phyloP scores from a whole-genome alignment of 2,797 vertebrate species.

The Betta splendens region DNA sequence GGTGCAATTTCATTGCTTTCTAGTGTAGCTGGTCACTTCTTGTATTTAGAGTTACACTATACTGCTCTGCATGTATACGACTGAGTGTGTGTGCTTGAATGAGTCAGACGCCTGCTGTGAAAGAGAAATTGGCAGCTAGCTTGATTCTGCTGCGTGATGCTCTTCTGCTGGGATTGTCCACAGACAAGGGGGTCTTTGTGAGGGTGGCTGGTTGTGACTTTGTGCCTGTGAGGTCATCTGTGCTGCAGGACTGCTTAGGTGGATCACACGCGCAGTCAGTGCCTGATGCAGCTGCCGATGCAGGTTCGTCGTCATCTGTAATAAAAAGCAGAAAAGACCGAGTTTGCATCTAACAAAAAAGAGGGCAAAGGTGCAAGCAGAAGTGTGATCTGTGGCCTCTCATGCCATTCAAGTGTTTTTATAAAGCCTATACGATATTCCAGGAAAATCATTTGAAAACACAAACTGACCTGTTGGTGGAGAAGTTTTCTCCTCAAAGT shows the following conservation, averaged over 20 bases:
- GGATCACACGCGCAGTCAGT: constrained; percentile 15
- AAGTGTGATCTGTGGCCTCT: no score
- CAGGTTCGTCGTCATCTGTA: constrained; percentile 35
- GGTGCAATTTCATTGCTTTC: constrained; percentile 23
- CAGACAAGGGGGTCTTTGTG: constrained; percentile 31
- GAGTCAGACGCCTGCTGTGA: constrained; percentile 82
- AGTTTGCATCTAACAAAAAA: constrained; percentile 1
- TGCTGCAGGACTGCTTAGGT: constrained; percentile 20
- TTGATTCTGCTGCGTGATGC: constrained; percentile 88
- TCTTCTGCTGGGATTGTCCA: constrained; percentile 89
- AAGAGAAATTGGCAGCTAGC: constrained; percentile 96
- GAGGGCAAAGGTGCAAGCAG: background rate
- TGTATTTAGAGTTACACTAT: constrained; percentile 59
- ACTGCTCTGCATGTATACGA: constrained; percentile 3
- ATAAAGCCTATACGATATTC: no score
- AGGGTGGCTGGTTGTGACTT: constrained; percentile 17
- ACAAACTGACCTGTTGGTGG: constrained; percentile 61
- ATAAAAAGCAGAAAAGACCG: constrained; percentile 22
- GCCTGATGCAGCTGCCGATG: constrained; percentile 20
- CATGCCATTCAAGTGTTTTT: no score
- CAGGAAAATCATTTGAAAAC: no score
- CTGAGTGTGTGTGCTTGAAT: background rate
- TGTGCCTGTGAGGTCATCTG: constrained; percentile 21
- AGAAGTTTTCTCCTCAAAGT: constrained; percentile 85
- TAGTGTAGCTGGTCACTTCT: constrained; percentile 58